Conservation (phyloP, 2,113 vertebrate species). For the Lathamus discolor region DNA sequence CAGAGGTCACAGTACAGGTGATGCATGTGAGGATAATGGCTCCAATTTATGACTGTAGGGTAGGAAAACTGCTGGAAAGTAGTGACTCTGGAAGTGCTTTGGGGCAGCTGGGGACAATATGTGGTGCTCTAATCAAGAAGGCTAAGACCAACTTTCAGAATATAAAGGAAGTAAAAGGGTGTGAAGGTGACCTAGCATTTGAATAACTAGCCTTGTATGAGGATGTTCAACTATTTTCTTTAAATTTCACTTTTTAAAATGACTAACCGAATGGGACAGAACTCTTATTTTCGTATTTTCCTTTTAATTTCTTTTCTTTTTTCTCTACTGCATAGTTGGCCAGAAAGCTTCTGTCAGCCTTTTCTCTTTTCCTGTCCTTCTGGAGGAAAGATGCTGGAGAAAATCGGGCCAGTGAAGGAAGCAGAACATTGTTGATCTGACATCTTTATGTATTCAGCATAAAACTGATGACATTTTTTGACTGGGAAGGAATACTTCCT, state of each 20-base stretch:
- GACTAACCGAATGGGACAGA: background rate
- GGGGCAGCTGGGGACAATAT: background rate
- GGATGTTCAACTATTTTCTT: background rate
- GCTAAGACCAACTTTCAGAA: background rate
- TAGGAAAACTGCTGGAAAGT: background rate
- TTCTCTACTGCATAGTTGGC: fast-evolving
- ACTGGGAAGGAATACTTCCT: background rate
- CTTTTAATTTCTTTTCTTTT: background rate
- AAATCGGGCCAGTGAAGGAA: background rate
- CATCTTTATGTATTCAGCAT: background rate
- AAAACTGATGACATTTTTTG: background rate
- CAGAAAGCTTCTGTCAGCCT: background rate
- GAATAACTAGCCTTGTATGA: background rate
- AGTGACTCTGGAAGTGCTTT: background rate
- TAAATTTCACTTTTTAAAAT: background rate
- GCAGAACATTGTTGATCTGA: background rate
- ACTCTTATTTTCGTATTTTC: background rate
- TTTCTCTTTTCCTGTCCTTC: background rate
- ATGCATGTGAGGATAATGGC: background rate
- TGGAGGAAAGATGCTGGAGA: background rate
- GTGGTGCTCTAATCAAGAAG: background rate
- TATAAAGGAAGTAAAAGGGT: background rate
- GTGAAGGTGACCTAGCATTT: background rate
- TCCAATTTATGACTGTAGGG: background rate
- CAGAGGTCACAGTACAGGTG: background rate